Percentiles rank a stretch among this genome's conserved stretches.
Evolutionary conservation across 2,797 vertebrate species (phyloP).

Genomic region (Masticophis lateralis): DNA sequence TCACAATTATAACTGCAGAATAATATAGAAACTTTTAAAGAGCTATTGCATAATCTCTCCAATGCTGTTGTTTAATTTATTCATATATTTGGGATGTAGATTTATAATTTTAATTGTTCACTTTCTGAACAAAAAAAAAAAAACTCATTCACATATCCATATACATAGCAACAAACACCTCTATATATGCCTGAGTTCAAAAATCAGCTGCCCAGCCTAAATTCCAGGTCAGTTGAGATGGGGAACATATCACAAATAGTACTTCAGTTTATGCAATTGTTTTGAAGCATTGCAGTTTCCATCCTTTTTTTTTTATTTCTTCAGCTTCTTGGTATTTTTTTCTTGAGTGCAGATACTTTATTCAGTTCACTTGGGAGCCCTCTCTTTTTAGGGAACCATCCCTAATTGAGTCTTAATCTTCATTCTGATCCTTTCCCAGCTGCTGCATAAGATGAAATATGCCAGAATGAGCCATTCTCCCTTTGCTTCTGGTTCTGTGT

Average conservation of each 20-base stretch:
- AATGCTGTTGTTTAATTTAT: not conserved
- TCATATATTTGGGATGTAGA: not conserved
- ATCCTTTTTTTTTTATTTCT: not conserved
- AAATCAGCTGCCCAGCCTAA: not conserved
- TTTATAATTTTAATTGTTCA: not conserved
- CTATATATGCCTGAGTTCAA: not conserved
- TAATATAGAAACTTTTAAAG: not conserved
- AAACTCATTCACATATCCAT: not conserved
- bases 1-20: not conserved
- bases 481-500: not conserved
- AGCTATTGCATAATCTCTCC: not conserved
- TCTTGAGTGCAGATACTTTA: not conserved
- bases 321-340: not conserved
- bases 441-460: not conserved
- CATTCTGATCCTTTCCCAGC: not conserved
- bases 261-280: not conserved
- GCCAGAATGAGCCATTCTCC: not conserved
- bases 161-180: not conserved
- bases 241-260: not conserved
- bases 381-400: not conserved
- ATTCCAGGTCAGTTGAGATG: not conserved
- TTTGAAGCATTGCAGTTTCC: not conserved
- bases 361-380: not conserved
- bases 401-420: not conserved
- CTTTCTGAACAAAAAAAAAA: not conserved